Base-by-base conservation (phyloP, 2,113 vertebrate genomes). In the Pithys albifrons region DNA sequence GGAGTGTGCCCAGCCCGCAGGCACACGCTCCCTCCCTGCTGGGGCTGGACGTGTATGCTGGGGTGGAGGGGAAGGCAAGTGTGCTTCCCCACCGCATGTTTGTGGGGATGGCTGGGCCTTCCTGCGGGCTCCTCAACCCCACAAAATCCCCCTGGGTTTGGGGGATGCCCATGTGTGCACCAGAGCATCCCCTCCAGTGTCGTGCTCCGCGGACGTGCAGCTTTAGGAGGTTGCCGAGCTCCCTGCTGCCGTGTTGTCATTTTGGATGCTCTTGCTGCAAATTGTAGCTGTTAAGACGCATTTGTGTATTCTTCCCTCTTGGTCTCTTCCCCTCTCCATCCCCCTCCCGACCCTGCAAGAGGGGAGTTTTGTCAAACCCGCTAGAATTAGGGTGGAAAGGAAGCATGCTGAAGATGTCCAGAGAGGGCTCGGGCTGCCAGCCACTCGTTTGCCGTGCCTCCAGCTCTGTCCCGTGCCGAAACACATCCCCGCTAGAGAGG, bases 361-460 rank as follows among this genome's bases (percentile, higher is more conserved):
- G 58, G 80, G 73, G 69, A 88, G 64, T 94, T 92, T 62, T 85
- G 43, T 66, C 79, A 88, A 65, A 75, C 83, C 74, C 67, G 73
- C 1, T 90, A 80, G 95, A 77, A 88, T 58, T 61, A 79, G 82
- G 12, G 65, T 27, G 48, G 62, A 54, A 80, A 54, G 80, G 86
- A 78, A 93, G 90, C 80, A 74, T 31, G 20, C 83, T 69, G 93
- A 86, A 57, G 70, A 46, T 78, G 88, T 57, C 27, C 1, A 6
- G 84, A 61, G 77, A 82, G 89, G 64, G 33, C 80, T 49, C 22
- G 15, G 91, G 88, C 82, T 83, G 90, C 93, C 85, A 76, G 85
- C 81, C 3, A 11, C 66, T 85, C 22, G 1, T 85, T 74, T 84
- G 49, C 88, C 8, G 5, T 72, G 83, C 89, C 94, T 84, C 59